phyloP scores from a whole-genome alignment of 2,888 invertebrate species.

The Sepioteuthis lessoniana region DNA sequence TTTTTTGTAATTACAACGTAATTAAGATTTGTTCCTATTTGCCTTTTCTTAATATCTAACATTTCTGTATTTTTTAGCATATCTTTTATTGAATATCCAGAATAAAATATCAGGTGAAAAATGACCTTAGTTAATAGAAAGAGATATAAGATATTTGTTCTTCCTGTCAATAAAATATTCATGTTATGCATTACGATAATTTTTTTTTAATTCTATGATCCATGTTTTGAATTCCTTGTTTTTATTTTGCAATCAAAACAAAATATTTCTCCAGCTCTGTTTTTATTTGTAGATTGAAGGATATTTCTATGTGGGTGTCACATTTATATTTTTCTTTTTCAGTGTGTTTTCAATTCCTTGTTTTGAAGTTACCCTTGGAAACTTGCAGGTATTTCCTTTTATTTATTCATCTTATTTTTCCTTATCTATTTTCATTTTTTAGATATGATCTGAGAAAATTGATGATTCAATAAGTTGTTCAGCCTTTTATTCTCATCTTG shows the following conservation, averaged over 20 bases:
- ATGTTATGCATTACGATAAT: not conserved
- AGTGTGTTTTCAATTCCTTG: slow-evolving; percentile 41
- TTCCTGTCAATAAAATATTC: not conserved
- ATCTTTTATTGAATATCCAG: not conserved
- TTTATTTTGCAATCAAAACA: not conserved
- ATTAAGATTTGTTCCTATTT: too few species aligned
- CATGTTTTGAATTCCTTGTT: not conserved
- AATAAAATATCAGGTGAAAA: not conserved
- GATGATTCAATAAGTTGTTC: not conserved
- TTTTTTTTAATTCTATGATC: not conserved
- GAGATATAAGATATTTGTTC: not conserved
- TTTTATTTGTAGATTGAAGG: not conserved
- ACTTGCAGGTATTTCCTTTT: slow-evolving; percentile 8
- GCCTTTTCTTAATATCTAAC: too few species aligned
- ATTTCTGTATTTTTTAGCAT: not conserved
- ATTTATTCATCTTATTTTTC: not conserved
- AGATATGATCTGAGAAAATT: not conserved
- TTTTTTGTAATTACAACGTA: too few species aligned
- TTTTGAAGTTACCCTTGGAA: slow-evolving; percentile 6
- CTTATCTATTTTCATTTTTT: not conserved
- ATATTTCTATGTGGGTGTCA: not conserved
- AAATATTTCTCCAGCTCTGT: not conserved
- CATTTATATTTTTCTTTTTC: not conserved
- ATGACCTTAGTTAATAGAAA: too few species aligned
- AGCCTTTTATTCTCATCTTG: not conserved